Conservation (phyloP, 1,140 invertebrate species). For the Wasmannia auropunctata region DNA sequence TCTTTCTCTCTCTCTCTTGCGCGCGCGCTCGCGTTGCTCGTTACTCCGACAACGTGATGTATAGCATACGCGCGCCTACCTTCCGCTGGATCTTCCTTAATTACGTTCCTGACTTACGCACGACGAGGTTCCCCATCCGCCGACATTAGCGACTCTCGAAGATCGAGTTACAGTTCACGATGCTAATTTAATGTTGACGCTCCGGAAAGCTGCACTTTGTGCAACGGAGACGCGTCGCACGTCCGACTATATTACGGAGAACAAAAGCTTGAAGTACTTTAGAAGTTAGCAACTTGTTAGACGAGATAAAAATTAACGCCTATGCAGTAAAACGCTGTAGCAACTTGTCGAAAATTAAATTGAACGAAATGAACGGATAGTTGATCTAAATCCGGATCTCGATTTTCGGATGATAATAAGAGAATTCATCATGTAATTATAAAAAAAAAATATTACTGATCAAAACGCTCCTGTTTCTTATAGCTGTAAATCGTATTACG, state of each 20-base stretch:
- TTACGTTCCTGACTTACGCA: conserved; percentile 54
- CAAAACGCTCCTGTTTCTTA: too few relatives aligned
- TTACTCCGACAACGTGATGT: not conserved
- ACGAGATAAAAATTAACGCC: conserved; percentile 19
- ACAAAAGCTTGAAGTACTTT: conserved; percentile 29
- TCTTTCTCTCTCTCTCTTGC: conserved; percentile 7
- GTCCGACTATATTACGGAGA: conserved; percentile 23
- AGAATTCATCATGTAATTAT: not conserved
- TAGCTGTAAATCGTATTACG: too few relatives aligned
- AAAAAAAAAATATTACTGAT: too few relatives aligned
- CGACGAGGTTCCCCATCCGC: conserved; percentile 33
- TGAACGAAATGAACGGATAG: not conserved
- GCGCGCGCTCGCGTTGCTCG: not conserved
- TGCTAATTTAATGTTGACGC: conserved; percentile 59
- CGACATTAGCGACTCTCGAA: conserved; percentile 52
- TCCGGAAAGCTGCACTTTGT: conserved; percentile 25
- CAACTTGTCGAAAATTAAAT: conserved; percentile 8
- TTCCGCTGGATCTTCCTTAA: conserved; percentile 26
- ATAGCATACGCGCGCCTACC: not conserved
- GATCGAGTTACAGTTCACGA: conserved; percentile 57
- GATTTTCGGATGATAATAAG: conserved; percentile 16
- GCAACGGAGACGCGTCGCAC: conserved; percentile 35
- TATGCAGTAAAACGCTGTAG: not conserved
- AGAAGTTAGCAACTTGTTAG: conserved; percentile 30
- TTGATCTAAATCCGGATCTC: too few relatives aligned